Base-by-base conservation (phyloP, 1,140 invertebrate genomes). In the Scaptomyza montana region DNA sequence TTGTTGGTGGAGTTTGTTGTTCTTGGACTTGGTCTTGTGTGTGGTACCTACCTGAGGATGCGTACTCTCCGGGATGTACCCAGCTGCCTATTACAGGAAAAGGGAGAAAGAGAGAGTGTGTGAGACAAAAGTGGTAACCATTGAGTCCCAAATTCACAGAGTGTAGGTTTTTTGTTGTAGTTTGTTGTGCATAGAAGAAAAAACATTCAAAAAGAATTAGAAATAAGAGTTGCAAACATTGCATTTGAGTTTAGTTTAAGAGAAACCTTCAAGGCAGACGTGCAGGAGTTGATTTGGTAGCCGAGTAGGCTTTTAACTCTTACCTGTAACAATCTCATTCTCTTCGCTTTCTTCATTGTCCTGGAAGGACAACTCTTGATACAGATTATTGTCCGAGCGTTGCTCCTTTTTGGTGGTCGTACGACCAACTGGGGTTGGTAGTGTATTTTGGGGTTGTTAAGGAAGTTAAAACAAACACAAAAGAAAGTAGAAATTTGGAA, bases 31-130 rank as follows among this genome's bases (percentile, higher is more conserved):
- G 74, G 67, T 68, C 62, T 72, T 79, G 84, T 67, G 63, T 81
- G 89, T 82, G 84, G 94, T 94, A 93, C 92, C 93, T 95, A 99
- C 98, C 98, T 93, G 98, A 98, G 66, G 98, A 99, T 43, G 98
- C 98, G 94, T 99, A 99, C 93, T 99, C 98, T 90, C 98, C 98
- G 85, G 98, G 98, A 94, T 99, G 98, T 70, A 99, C 98, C 96
- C 97, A 98, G 92, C 97, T 97, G 90, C 98, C 98, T 98, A 93
- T 67, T 64, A 50, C 30, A 6, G 33, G 33, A 46, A 49, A 16
- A 39, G 25, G 51, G 28, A 19, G 36, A 41, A 33, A 41, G 2
- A 43, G 54, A 53, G 43, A 16, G 49, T 39, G 28, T 30, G 16
- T 36, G 41, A 65, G 43, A 59, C 13, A 59, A 57, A 46, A 47